Base-by-base conservation (phyloP, 64 coral and sea anemone genomes). In the Montipora foliosa region DNA sequence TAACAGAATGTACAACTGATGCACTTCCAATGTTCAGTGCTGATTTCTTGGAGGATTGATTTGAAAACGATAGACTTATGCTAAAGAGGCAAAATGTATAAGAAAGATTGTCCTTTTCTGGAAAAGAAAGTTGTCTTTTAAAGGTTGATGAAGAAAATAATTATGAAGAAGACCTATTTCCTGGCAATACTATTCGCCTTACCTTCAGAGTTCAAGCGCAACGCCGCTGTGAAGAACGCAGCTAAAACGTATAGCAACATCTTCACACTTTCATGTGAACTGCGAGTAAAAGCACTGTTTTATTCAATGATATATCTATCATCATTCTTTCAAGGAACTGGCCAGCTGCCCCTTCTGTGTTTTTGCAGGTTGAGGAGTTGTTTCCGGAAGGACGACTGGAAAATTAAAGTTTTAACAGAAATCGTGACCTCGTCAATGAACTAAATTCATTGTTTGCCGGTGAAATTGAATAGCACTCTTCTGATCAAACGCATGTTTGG, bases 191-290 rank as follows among this genome's bases (percentile, higher is more conserved):
- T n/a, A 19, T 48, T 17, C 13, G 13, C 25, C 79, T 20, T 37
- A 61, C 79, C 79, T 61, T 81, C 79, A 22, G 79, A 52, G 12
- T 61, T 62, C 17, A 25, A 81, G 57, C 79, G 12, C 12, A 62
- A 60, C 20, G 52, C 21, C 6, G 22, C 48, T 4, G 6, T 10
- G 21, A 81, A 60, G 14, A 53, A 60, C 53, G 21, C 79, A 81
- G 22, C 79, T 57, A 81, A 12, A 60, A 81, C 24, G 79, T 22
- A 81, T 22, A 61, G 79, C 21, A 81, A 59, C 79, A 81, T 81
- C 57, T 81, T 81, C 79, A 15, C 79, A 81, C 60, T 64, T 12
- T 64, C 60, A 57, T 16, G 52, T 20, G 19, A 10, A 3, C 15
- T 57, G 51, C 16, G 11, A 51, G 76, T 6, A 57, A 16, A 7